Percentiles rank a stretch among this genome's conserved stretches.
Evolutionary conservation across 2,113 vertebrate species (phyloP).

Genomic region (Otus sunia): DNA sequence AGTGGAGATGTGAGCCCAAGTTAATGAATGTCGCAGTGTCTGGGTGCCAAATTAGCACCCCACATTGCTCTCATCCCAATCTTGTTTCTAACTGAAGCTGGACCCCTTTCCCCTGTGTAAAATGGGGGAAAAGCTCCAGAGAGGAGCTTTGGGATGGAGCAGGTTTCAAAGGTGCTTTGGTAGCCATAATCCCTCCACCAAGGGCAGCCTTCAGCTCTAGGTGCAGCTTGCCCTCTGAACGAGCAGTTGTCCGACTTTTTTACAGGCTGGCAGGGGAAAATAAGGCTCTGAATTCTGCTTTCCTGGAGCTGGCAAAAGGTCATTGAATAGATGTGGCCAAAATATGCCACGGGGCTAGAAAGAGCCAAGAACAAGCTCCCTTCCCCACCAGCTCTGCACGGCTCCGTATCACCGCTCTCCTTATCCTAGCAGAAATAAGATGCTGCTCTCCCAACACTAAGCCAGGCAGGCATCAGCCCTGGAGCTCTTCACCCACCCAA

Average conservation of each 20-base stretch:
- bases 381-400: background rate
- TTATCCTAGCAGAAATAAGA: background rate
- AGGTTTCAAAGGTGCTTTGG: background rate
- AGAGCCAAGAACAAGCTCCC: background rate
- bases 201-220: accelerated
- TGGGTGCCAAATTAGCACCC: background rate
- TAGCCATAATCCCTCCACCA: accelerated
- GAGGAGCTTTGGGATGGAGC: background rate
- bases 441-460: background rate
- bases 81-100: background rate
- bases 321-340: background rate
- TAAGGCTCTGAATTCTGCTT: background rate
- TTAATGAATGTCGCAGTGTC: accelerated
- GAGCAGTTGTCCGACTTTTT: background rate
- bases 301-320: background rate
- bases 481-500: background rate
- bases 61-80: accelerated
- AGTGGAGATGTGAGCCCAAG: accelerated
- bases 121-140: accelerated
- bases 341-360: background rate
- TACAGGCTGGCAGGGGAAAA: background rate
- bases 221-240: background rate
- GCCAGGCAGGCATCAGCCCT: background rate
- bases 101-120: background rate
- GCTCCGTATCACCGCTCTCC: background rate